Base-by-base conservation (phyloP, 2,888 invertebrate genomes). In the Ephialtes manifestator region DNA sequence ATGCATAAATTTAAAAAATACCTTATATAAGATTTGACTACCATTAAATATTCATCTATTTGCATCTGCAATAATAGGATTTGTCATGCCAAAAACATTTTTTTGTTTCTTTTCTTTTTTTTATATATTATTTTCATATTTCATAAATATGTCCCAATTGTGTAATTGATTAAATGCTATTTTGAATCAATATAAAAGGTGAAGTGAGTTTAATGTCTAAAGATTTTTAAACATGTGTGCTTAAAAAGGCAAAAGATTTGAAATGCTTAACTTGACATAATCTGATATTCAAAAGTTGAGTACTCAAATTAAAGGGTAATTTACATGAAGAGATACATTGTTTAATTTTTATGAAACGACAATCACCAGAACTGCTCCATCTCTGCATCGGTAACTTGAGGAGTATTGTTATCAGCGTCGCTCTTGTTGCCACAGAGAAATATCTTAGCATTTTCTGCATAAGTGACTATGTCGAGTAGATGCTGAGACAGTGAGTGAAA, bases 401-500 rank as follows among this genome's bases (percentile, higher is more conserved):
- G 97, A 75, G 96, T 96, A 28, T 95, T 94, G 13, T 96, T 96
- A 91, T 97, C 97, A 74, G 98, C 94, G 94, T 99, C 99, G 71
- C 96, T 96, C 94, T 98, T 98, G 93, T 98, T 99, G 70, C 98
- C 98, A 94, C 99, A 98, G 18, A 99, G 95, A 94, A 98, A 99
- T 93, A 99, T 98, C 95, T 98, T 98, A 5, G 98, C 98, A 94
- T 98, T 98, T 94, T 99, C 98, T 11, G 98, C 98, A 94, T 98
- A 98, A 55, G 98, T 98, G 2, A 98, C 98, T 91, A 98, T 98
- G 92, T 99, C 99, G 75, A 99, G 95, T 74, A 99, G 95, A 94
- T 99, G 98, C 93, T 99, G 98, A 55, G 98, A 98, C 58, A 99
- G 94, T 28, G 98, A 96, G 94, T 98, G 98, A 95, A 99, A 99